These are phyloP conservation scores for Thalpophila matura DNA, from an alignment of 2,888 invertebrate genomes.

Conservation along the genomic window DNA sequence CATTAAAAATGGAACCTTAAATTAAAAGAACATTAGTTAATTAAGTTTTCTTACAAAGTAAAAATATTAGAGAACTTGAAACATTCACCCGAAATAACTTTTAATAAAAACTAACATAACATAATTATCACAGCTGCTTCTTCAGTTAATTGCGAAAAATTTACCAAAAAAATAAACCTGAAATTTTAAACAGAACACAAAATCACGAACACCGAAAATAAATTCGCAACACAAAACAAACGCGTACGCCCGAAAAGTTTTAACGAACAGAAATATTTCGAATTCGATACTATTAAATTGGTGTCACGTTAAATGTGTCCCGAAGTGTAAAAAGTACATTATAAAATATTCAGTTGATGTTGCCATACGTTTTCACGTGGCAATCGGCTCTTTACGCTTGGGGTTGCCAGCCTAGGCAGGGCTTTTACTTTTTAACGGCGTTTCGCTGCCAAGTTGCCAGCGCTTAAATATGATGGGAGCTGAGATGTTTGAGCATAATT, in stretches of 20 bases:
- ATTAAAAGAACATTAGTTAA: constrained; percentile 5
- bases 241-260: constrained; percentile 15
- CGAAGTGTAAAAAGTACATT: constrained; percentile 51
- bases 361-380: constrained; percentile 61
- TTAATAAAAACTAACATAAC: background rate
- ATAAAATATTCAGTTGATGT: constrained; percentile 64
- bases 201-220: constrained; percentile 21
- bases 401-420: constrained; percentile 50
- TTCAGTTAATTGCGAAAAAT: background rate
- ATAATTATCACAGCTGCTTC: background rate
- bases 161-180: background rate
- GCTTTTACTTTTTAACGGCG: constrained; percentile 59
- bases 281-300: constrained; percentile 27
- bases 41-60: background rate
- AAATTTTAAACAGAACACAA: constrained; percentile 4
- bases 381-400: constrained; percentile 56
- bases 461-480: constrained; percentile 53
- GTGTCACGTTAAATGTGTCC: constrained; percentile 45
- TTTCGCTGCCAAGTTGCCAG: constrained; percentile 59
- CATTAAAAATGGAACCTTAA: constrained; percentile 1
- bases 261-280: constrained; percentile 31
- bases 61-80: background rate
- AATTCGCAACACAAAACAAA: constrained; percentile 20
- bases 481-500: constrained; percentile 51
- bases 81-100: background rate